Conservation (phyloP, 2,797 vertebrate genomes). For the Adrianichthys oophorus region DNA sequence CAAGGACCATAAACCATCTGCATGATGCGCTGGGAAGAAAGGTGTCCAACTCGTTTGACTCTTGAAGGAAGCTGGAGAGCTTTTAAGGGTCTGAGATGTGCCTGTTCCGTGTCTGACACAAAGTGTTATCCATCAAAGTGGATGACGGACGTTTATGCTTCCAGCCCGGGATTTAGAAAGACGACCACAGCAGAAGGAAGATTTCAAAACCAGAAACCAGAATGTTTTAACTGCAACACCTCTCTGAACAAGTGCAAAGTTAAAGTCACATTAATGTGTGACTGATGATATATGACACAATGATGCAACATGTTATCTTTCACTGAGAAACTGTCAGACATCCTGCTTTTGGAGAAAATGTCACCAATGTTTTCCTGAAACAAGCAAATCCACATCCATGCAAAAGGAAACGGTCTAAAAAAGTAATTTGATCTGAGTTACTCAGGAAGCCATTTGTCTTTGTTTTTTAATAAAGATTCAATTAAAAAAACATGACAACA, state of each 20-base stretch:
- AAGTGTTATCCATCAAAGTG: conserved; percentile 45
- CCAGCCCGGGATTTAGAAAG: conserved; percentile 23
- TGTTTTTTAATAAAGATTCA: conserved; percentile 11
- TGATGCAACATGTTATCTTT: too few relatives aligned
- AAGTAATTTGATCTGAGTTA: too few relatives aligned
- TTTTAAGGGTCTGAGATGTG: conserved; percentile 61
- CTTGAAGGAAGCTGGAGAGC: conserved; percentile 49
- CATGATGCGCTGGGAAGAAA: conserved; percentile 52
- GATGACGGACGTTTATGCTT: conserved; percentile 15
- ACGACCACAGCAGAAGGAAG: conserved; percentile 34
- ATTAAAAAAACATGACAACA: conserved; percentile 7
- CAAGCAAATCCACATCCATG: too few relatives aligned
- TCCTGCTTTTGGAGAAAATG: too few relatives aligned
- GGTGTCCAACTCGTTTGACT: conserved; percentile 61
- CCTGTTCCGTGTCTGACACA: conserved; percentile 51
- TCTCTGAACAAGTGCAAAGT: too few relatives aligned
- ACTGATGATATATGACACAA: too few relatives aligned
- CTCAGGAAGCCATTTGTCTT: too few relatives aligned
- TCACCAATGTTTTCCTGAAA: too few relatives aligned
- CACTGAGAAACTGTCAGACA: too few relatives aligned
- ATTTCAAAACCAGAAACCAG: conserved; percentile 16
- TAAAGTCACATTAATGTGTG: too few relatives aligned
- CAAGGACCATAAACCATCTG: conserved; percentile 69
- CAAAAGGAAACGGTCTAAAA: too few relatives aligned
- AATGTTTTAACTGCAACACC: neutral